phyloP scores from a whole-genome alignment of 2,888 invertebrate genomes.

The Hedychridium roseum region DNA sequence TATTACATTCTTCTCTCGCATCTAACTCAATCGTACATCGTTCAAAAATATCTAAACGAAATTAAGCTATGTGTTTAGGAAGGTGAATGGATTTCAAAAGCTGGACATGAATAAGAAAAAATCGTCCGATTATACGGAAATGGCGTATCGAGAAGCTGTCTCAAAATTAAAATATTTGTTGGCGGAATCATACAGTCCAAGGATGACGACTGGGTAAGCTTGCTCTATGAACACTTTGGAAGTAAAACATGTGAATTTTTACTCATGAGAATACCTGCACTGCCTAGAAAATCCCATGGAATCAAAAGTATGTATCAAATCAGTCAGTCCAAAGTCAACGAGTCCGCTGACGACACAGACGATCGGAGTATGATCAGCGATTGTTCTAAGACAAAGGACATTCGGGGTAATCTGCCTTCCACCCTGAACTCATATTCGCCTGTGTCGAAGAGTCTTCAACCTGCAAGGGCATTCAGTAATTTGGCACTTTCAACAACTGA shows the following conservation, averaged over 20 bases:
- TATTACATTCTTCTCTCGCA: conserved; percentile 9
- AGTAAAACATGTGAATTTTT: neutral
- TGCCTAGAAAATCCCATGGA: conserved; percentile 14
- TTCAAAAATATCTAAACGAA: conserved; percentile 1
- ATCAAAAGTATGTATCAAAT: conserved; percentile 28
- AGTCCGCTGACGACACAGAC: conserved; percentile 69
- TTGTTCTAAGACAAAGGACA: conserved; percentile 43
- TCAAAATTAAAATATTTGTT: conserved; percentile 79
- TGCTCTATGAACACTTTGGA: neutral
- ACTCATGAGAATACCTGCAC: neutral
- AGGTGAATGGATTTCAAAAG: conserved; percentile 22
- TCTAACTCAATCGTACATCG: no score
- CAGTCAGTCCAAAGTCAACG: conserved; percentile 53
- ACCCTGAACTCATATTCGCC: conserved; percentile 23
- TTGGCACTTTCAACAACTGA: conserved; percentile 36
- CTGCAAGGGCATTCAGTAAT: conserved; percentile 33
- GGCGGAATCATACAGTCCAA: conserved; percentile 78
- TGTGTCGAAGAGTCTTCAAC: conserved; percentile 29
- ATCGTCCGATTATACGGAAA: conserved; percentile 82
- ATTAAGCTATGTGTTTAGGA: conserved; percentile 14
- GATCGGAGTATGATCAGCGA: conserved; percentile 65
- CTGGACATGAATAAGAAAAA: conserved; percentile 65
- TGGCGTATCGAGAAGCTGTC: conserved; percentile 86
- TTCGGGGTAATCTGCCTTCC: conserved; percentile 24
- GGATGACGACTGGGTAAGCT: conserved; percentile 46